Evolutionary conservation across 2,888 invertebrate genomes (phyloP).

Genomic region (Folsomia candida): DNA sequence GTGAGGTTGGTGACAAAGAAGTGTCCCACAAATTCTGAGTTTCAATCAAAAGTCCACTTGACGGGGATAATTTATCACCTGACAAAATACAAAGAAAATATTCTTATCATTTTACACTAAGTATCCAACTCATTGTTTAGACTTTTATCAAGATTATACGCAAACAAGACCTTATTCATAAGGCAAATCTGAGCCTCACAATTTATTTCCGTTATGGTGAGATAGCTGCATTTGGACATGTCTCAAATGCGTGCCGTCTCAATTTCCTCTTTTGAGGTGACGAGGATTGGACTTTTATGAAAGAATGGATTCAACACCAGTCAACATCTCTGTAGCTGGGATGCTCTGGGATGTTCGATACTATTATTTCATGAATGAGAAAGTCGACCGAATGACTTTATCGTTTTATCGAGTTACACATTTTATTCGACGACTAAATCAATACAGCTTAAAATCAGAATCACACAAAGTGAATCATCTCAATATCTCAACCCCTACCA

Average conservation of each 20-base stretch:
- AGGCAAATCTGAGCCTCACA: no score
- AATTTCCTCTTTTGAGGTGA: neutral
- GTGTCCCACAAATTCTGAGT: neutral
- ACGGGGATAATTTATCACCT: neutral
- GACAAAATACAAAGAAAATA: neutral
- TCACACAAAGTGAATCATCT: neutral
- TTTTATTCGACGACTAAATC: neutral
- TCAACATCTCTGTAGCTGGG: neutral
- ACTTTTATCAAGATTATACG: neutral
- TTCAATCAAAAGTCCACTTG: neutral
- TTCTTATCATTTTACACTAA: neutral
- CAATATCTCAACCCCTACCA: no score
- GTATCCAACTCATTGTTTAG: neutral
- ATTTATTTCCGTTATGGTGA: neutral
- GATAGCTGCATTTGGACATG: neutral
- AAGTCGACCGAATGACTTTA: neutral
- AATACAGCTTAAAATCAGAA: neutral
- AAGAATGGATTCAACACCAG: neutral
- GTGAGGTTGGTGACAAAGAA: constrained; percentile 31
- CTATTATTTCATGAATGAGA: neutral
- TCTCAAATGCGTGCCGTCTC: neutral
- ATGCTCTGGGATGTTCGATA: neutral
- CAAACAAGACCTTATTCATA: no score
- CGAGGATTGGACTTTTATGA: neutral
- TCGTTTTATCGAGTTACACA: neutral